A percentile compares a stretch with the other conserved stretches of the same genome.
Evolutionary conservation across 2,888 invertebrate genomes (phyloP).

Genomic region (Xanthia togata): DNA sequence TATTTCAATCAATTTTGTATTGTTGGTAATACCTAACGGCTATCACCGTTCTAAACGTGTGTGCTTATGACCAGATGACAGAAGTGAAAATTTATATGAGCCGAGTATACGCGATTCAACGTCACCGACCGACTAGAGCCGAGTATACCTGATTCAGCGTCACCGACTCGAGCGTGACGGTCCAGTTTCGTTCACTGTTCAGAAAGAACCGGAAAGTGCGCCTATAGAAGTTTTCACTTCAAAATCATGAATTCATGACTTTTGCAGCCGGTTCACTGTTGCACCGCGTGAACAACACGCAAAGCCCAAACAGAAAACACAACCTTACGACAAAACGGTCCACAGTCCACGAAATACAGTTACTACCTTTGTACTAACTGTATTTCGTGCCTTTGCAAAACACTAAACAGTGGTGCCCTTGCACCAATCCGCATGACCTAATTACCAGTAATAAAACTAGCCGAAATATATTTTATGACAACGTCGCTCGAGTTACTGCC

Average conservation of each 20-base stretch:
- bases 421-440: slow-evolving; percentile 65
- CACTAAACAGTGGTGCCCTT: slow-evolving; percentile 54
- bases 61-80: no score
- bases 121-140: no score
- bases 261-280: not conserved
- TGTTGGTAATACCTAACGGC: not conserved
- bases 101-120: no score
- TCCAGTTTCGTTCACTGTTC: no score
- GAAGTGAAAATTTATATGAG: no score
- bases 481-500: slow-evolving; percentile 63
- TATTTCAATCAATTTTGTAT: not conserved
- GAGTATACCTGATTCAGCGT: no score
- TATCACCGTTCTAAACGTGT: no score
- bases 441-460: slow-evolving; percentile 69
- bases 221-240: no score
- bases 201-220: no score
- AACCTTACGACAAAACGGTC: slow-evolving; percentile 24
- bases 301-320: slow-evolving; percentile 24
- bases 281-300: slow-evolving; percentile 15
- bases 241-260: not conserved
- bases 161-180: no score
- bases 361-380: not conserved
- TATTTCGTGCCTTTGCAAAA: slow-evolving; percentile 13
- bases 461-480: slow-evolving; percentile 77
- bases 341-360: slow-evolving; percentile 24